Evolutionary conservation across 1,140 invertebrate species (phyloP).

Genomic region (Leptinotarsa undecemlineata): DNA sequence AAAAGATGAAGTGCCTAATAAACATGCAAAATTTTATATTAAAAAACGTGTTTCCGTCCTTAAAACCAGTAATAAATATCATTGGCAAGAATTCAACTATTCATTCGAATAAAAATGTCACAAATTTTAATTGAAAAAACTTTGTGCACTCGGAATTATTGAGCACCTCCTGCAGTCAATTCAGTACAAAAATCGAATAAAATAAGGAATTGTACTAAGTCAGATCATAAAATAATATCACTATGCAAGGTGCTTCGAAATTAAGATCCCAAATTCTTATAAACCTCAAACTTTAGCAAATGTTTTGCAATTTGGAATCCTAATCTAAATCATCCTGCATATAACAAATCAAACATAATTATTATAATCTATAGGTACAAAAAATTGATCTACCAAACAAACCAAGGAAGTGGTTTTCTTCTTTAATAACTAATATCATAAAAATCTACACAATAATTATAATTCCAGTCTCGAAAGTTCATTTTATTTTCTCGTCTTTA

Average conservation of each 20-base stretch:
- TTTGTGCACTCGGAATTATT: not conserved
- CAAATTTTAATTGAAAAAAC: constrained; percentile 18
- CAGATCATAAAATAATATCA: constrained; percentile 26
- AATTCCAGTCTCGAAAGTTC: not conserved
- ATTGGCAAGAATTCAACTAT: constrained; percentile 37
- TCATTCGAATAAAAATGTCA: constrained; percentile 27
- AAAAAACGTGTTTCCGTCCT: constrained; percentile 41
- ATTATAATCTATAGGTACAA: constrained; percentile 14
- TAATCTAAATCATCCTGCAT: not conserved
- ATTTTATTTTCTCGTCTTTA: constrained; percentile 15
- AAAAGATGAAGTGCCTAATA: constrained; percentile 44
- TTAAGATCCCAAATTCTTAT: not conserved
- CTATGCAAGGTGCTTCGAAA: not conserved
- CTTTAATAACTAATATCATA: constrained; percentile 1
- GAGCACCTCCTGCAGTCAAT: constrained; percentile 9
- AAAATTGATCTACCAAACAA: constrained; percentile 24
- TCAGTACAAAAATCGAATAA: constrained; percentile 10
- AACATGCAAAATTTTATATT: constrained; percentile 46
- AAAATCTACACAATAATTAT: constrained; percentile 5
- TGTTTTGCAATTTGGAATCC: not conserved
- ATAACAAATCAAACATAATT: constrained; percentile 20
- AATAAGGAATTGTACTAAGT: constrained; percentile 28
- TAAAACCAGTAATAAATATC: constrained; percentile 37
- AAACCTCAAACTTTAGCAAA: not conserved
- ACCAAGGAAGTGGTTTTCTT: constrained; percentile 7